Evolutionary conservation across 2,113 vertebrate genomes (phyloP).

Genomic region (Microcebus tavaratra): DNA sequence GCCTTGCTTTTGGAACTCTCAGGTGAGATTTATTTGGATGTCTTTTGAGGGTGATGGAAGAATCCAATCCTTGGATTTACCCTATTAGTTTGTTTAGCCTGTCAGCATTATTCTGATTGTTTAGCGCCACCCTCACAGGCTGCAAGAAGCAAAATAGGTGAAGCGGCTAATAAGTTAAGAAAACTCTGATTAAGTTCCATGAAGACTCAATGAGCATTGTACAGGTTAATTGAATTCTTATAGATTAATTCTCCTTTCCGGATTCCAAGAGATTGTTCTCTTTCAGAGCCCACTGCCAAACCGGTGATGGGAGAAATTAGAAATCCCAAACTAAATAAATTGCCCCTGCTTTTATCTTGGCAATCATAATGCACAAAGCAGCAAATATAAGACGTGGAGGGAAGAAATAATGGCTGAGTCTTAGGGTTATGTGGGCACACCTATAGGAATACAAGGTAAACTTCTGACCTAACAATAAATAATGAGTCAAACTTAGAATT

Average conservation of each 20-base stretch:
- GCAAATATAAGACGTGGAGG: not conserved
- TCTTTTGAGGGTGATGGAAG: constrained; percentile 1
- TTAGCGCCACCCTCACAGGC: constrained; percentile 29
- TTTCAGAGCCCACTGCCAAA: constrained; percentile 72
- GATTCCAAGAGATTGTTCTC: constrained; percentile 74
- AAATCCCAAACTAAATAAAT: constrained; percentile 74
- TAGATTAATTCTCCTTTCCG: constrained; percentile 81
- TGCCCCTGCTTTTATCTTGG: constrained; percentile 52
- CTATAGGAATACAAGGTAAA: not conserved
- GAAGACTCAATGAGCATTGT: constrained; percentile 76
- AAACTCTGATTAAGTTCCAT: constrained; percentile 78
- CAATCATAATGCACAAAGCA: constrained; percentile 50
- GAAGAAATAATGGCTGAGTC: not conserved
- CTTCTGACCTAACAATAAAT: not conserved
- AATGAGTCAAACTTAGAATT: not conserved
- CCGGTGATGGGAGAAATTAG: constrained; percentile 75
- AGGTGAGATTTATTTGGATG: not conserved
- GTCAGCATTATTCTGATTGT: constrained; percentile 55
- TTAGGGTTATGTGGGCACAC: not conserved
- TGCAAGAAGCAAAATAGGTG: constrained; percentile 63
- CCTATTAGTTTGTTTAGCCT: constrained; percentile 51
- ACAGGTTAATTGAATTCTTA: constrained; percentile 86
- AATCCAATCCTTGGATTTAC: constrained; percentile 24
- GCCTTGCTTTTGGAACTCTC: not conserved
- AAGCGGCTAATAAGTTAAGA: constrained; percentile 78